phyloP scores from a whole-genome alignment of 2,888 invertebrate species.

The Nezara viridula region DNA sequence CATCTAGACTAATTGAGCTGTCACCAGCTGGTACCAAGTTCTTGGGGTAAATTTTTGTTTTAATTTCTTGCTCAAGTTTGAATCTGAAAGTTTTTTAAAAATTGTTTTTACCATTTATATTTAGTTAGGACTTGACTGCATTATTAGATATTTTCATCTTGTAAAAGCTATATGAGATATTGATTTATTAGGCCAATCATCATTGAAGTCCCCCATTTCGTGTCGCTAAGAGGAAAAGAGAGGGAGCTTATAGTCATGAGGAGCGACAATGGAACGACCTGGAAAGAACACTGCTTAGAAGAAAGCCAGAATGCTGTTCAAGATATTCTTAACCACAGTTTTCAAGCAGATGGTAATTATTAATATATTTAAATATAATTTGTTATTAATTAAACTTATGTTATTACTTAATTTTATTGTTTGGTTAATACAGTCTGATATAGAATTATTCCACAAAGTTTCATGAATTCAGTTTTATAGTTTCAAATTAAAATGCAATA shows the following conservation, averaged over 20 bases:
- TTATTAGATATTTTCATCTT: background rate
- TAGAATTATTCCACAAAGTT: background rate
- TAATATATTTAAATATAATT: background rate
- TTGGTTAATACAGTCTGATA: background rate
- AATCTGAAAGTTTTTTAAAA: background rate
- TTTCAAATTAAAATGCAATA: too few species aligned
- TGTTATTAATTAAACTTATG: background rate
- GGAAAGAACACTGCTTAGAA: constrained; percentile 94
- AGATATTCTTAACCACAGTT: constrained; percentile 92
- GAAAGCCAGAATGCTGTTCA: constrained; percentile 90
- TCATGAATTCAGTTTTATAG: too few species aligned
- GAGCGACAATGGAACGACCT: constrained; percentile 97
- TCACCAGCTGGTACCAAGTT: constrained; percentile 97
- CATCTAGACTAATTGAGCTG: constrained; percentile 93
- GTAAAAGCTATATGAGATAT: background rate
- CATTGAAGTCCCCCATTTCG: constrained; percentile 97
- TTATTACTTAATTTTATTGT: background rate
- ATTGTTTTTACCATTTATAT: background rate
- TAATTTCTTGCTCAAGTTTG: constrained; percentile 65
- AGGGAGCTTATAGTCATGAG: constrained; percentile 96
- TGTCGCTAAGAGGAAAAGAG: constrained; percentile 92
- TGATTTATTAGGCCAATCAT: constrained; percentile 82
- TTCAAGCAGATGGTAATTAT: constrained; percentile 80
- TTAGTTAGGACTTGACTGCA: background rate
- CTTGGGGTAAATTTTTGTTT: constrained; percentile 79